Evolutionary conservation across 2,113 vertebrate genomes (phyloP), one percentile per base, ranked within the genome.

Genomic region (Rhagologus leucostigma): DNA sequence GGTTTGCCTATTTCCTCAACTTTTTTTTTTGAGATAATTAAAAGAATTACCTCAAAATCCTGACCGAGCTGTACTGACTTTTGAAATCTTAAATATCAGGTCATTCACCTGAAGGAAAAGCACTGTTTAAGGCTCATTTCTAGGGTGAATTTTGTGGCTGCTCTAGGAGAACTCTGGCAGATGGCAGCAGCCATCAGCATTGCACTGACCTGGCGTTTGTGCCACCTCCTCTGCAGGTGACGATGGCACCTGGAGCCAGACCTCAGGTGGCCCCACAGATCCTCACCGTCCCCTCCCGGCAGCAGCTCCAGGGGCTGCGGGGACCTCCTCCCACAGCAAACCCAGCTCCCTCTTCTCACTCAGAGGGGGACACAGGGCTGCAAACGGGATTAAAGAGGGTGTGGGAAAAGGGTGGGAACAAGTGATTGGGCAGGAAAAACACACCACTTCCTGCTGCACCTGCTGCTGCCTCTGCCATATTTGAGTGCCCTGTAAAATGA

Each of bases 401-500:
- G 18, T 0, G 2, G 78, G 49, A 29, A 35, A 37, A 71, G 17
- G 3, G 2, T 49, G 60, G 63, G 55, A 87, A 32, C 24, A 24
- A 89, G 53, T 1, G 16, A 49, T 8, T 0, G 8, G 47, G 70
- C 16, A 13, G 41, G 5, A 16, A 19, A 35, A 16, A n/a, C 1
- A 1, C 1, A 7, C 6, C 13, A 27, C 9, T 23, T 42, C 32
- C 35, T 23, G 22, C 3, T 33, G 41, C 32, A 16, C n/a, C 50
- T 20, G 14, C 26, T 13, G 13, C 55, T 78, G 17, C 23, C 17
- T 44, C 41, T 42, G 59, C 59, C 26, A 3, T 39, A 13, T 30
- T 41, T 11, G 22, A 50, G 67, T 5, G 5, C 33, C 22, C 39
- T 20, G 22, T 7, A 37, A 76, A 71, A 79, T 11, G 32, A 71